Percentiles rank a stretch among this genome's conserved stretches.
Conservation (phyloP, 1,140 invertebrate species). For the Drosophila setifemur region DNA sequence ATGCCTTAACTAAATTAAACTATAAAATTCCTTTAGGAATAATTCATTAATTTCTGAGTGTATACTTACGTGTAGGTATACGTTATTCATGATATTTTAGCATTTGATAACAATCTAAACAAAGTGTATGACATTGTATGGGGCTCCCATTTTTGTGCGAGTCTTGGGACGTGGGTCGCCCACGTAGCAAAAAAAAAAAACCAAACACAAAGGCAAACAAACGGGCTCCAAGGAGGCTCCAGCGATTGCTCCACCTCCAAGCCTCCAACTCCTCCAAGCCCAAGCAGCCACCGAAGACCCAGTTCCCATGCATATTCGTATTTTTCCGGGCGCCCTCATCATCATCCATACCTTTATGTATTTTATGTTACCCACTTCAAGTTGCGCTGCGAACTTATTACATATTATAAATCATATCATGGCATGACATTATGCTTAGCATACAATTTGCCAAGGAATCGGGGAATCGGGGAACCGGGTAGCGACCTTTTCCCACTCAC, state of each 20-base stretch:
- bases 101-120: constrained; percentile 76
- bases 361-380: constrained; percentile 63
- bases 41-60: not conserved
- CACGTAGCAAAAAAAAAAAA: no score
- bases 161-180: constrained; percentile 27
- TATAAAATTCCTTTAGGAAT: no score
- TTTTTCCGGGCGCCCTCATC: not conserved
- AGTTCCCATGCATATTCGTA: constrained; percentile 31
- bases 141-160: constrained; percentile 24
- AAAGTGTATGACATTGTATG: constrained; percentile 77
- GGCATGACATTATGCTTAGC: constrained; percentile 71
- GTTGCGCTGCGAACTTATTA: constrained; percentile 71
- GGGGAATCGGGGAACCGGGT: no score
- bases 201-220: constrained; percentile 16
- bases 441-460: constrained; percentile 67
- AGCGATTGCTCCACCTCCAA: no score
- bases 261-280: no score
- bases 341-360: constrained; percentile 46
- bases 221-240: constrained; percentile 4
- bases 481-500: constrained; percentile 44
- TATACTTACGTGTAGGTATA: constrained; percentile 24
- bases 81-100: constrained; percentile 75
- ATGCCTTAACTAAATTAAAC: no score
- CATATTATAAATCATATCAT: constrained; percentile 78
- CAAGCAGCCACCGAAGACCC: constrained; percentile 21